Evolutionary conservation across 2,113 vertebrate genomes (phyloP).

Genomic region (Rhinoderma darwinii): DNA sequence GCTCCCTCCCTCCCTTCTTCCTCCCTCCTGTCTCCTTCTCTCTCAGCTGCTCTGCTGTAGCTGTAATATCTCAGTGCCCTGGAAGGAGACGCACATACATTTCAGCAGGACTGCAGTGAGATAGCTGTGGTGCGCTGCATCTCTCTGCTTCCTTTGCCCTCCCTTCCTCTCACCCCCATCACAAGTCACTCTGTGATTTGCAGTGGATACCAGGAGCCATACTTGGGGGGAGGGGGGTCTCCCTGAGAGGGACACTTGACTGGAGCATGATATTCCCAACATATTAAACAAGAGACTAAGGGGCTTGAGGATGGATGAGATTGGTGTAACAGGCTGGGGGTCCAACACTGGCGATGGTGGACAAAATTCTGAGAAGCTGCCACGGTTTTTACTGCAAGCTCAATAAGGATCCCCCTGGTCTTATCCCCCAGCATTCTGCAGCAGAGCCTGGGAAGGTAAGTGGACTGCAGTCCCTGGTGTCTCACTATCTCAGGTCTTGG

Average conservation of each 20-base stretch:
- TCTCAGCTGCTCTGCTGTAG: conserved; percentile 25
- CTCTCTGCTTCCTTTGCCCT: conserved; percentile 19
- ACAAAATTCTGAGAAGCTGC: conserved; percentile 26
- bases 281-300: background rate
- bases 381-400: conserved; percentile 29
- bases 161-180: background rate
- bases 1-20: conserved; percentile 8
- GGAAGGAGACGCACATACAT: conserved; percentile 39
- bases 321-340: conserved; percentile 14
- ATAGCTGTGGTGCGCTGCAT: conserved; percentile 21
- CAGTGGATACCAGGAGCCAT: conserved; percentile 27
- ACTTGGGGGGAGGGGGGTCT: conserved; percentile 1
- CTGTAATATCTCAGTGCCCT: conserved; percentile 40
- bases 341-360: conserved; percentile 1
- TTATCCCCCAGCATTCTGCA: conserved; percentile 12
- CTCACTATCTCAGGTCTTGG: background rate
- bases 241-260: background rate
- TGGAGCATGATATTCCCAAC: conserved; percentile 14
- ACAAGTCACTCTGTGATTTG: conserved; percentile 24
- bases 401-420: conserved; percentile 13
- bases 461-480: conserved; percentile 25
- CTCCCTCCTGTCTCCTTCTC: conserved; percentile 48
- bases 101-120: conserved; percentile 41
- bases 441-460: conserved; percentile 44
- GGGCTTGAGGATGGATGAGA: conserved; percentile 9